phyloP scores from a whole-genome alignment of 2,888 invertebrate species.

The Cheilosia vulpina region DNA sequence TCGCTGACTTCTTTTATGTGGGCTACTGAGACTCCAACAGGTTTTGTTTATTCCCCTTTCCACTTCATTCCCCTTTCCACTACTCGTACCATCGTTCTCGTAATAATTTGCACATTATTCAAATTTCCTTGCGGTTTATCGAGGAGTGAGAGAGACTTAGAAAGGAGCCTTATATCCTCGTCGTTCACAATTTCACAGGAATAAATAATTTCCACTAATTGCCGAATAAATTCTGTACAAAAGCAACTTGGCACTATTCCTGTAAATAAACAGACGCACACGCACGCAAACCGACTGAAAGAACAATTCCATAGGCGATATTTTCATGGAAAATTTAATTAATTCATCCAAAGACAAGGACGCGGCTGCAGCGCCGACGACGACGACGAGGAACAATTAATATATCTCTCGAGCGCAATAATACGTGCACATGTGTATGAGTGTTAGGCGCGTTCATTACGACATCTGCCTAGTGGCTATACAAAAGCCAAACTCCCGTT shows the following conservation, averaged over 20 bases:
- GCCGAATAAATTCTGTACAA: conserved; percentile 61
- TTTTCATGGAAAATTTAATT: conserved; percentile 63
- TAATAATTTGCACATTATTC: too few relatives aligned
- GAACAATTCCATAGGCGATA: conserved; percentile 8
- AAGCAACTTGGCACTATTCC: conserved; percentile 44
- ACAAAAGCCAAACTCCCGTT: too few relatives aligned
- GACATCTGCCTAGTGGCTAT: too few relatives aligned
- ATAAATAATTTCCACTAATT: conserved; percentile 72
- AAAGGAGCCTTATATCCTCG: neutral
- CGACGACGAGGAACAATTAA: conserved; percentile 37
- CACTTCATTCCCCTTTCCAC: too few relatives aligned
- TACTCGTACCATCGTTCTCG: too few relatives aligned
- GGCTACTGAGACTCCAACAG: too few relatives aligned
- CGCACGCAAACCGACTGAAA: too few relatives aligned
- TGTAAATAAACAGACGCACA: conserved; percentile 19
- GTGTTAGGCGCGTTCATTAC: too few relatives aligned
- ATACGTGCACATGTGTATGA: neutral
- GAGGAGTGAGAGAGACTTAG: too few relatives aligned
- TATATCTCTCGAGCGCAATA: neutral
- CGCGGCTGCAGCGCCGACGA: conserved; percentile 25
- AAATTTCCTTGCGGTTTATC: too few relatives aligned
- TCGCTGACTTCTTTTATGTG: too few relatives aligned
- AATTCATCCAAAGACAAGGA: conserved; percentile 54
- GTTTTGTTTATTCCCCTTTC: too few relatives aligned
- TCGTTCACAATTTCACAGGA: conserved; percentile 46